Evolutionary conservation across 1,140 invertebrate genomes (phyloP), one percentile per base, ranked within the genome.

Genomic region (Trachymyrmex septentrionalis): DNA sequence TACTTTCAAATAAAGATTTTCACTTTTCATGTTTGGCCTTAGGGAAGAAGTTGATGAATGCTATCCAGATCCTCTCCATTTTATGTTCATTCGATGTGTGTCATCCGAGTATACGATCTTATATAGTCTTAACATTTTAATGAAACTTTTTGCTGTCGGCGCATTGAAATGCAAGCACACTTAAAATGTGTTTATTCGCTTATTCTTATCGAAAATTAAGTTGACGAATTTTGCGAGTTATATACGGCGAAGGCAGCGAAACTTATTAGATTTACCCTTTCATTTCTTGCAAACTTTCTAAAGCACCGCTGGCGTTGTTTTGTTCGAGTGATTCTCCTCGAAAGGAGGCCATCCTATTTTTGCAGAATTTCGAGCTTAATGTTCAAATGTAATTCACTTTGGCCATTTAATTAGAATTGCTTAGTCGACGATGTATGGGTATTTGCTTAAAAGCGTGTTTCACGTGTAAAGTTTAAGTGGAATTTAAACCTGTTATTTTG

Each of bases 401-500:
- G n/a, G 69, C 16, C 53, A n/a, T 82, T 84, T 84, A 75, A 84
- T 84, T 61, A 75, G 38, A 61, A 73, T 61, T 19, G 38, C 14
- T 19, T n/a, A 59, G 24, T 38, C 30, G 24, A 12, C 19, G 38
- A 72, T 59, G 53, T 72, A 82, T 44, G 14, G 24, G 34, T 50
- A 24, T 61, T 84, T 84, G 7, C 44, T 61, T 48, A 61, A 84
- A 75, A 73, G 69, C 38, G 12, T 55, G 67, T 73, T 30, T 50
- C 55, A 21, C 48, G 78, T 34, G 27, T 75, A 63, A 61, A 71
- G 77, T 71, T 82, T 61, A 61, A 73, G 38, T 61, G 24, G 55
- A 84, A 75, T 75, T 82, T 75, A 75, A 84, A 84, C 38, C 59
- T 75, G 69, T 61, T 38, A 53, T 75, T 44, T 84, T 61, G 55